Percentiles rank a stretch among this genome's conserved stretches.
phyloP scores from a whole-genome alignment of 2,113 vertebrate genomes.

The Acinonyx jubatus region DNA sequence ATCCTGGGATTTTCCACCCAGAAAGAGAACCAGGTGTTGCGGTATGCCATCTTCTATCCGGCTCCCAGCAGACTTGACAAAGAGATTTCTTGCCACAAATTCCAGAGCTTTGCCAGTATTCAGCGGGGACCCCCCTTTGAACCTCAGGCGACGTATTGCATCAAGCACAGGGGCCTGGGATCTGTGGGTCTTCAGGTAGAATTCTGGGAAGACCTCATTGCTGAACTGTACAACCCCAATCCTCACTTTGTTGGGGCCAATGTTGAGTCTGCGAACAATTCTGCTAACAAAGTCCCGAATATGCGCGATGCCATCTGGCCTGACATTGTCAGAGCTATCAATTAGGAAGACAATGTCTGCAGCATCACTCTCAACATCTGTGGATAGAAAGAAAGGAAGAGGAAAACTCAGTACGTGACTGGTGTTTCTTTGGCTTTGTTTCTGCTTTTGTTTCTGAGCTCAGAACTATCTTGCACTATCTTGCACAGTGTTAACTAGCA shows the following conservation, averaged over 20 bases:
- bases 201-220: slow-evolving; percentile 88
- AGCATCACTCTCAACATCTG: slow-evolving; percentile 85
- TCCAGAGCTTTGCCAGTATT: slow-evolving; percentile 92
- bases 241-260: slow-evolving; percentile 90
- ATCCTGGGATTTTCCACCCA: slow-evolving; percentile 91
- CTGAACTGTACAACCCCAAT: slow-evolving; percentile 93
- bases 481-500: rapidly evolving
- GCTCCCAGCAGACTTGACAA: slow-evolving; percentile 90
- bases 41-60: slow-evolving; percentile 90
- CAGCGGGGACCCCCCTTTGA: slow-evolving; percentile 89
- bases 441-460: not conserved
- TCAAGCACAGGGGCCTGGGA: slow-evolving; percentile 86
- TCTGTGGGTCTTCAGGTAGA: slow-evolving; percentile 89
- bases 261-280: slow-evolving; percentile 89
- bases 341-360: slow-evolving; percentile 96
- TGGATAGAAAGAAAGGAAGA: not conserved
- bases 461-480: rapidly evolving
- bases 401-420: not conserved
- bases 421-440: rapidly evolving
- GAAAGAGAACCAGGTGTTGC: slow-evolving; percentile 94
- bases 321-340: slow-evolving; percentile 91
- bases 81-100: slow-evolving; percentile 88
- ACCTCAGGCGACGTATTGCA: slow-evolving; percentile 89
- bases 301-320: slow-evolving; percentile 84
- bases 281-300: slow-evolving; percentile 94